These are phyloP conservation scores for Albula glossodonta DNA, from an alignment of 2,113 vertebrate species.

Conservation along the genomic window DNA sequence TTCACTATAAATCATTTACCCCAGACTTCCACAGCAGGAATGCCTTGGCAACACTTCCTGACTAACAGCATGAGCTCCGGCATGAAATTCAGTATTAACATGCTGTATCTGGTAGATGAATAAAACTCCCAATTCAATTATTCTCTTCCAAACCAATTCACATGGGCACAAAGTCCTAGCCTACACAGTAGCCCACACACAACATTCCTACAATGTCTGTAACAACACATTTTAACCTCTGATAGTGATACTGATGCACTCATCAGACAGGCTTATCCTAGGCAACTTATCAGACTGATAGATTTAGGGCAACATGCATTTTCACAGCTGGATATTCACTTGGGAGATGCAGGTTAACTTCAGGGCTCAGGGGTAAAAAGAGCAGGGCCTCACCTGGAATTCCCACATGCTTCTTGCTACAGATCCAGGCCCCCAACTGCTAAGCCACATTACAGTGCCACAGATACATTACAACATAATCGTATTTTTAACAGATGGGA, in stretches of 20 bases:
- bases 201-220: not conserved
- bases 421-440: not conserved
- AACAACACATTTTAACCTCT: not conserved
- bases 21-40: not conserved
- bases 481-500: not conserved
- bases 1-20: not conserved
- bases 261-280: not conserved
- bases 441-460: not conserved
- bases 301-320: not conserved
- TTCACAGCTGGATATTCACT: not conserved
- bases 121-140: not conserved
- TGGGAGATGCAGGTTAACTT: not conserved
- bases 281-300: not conserved
- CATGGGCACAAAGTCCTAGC: not conserved
- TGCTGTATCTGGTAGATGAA: not conserved
- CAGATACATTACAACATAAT: not conserved
- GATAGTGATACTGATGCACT: not conserved
- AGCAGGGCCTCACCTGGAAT: not conserved
- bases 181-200: not conserved
- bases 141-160: not conserved
- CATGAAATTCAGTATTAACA: not conserved
- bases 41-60: not conserved
- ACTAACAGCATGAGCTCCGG: not conserved
- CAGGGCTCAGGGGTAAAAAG: not conserved
- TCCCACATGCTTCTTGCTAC: not conserved